Evolutionary conservation across 2,797 vertebrate genomes (phyloP).

Genomic region (Rallus crepitans): DNA sequence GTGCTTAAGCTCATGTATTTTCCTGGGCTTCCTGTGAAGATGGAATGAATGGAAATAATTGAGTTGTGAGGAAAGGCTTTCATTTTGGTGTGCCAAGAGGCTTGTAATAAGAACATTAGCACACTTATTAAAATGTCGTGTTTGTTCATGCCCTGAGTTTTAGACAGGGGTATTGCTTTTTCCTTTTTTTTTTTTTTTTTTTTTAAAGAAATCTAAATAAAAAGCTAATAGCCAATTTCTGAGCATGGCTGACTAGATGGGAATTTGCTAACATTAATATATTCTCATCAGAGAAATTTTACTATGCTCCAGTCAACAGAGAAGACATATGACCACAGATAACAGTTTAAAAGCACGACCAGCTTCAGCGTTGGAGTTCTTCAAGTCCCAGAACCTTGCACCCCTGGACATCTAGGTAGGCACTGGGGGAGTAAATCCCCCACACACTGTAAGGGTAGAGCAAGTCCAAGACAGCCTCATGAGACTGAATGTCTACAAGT

Average conservation of each 20-base stretch:
- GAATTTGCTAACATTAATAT: conserved; percentile 26
- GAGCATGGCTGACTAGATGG: conserved; percentile 6
- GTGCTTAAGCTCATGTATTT: conserved; percentile 5
- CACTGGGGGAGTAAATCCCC: not conserved
- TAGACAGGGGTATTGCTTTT: conserved; percentile 16
- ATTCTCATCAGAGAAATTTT: conserved; percentile 41
- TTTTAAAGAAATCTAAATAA: not conserved
- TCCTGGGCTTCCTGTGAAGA: not conserved
- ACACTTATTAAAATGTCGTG: conserved; percentile 52
- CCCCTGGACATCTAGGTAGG: not conserved
- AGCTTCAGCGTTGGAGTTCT: not conserved
- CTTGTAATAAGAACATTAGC: conserved; percentile 46
- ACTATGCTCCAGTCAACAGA: not conserved
- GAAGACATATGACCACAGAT: not conserved
- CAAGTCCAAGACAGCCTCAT: too few species aligned
- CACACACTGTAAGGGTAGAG: not conserved
- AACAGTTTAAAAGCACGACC: not conserved
- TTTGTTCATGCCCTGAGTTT: not conserved
- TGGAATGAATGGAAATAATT: conserved; percentile 45
- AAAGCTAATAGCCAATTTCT: conserved; percentile 54
- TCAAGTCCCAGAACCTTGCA: too few species aligned
- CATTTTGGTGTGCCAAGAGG: not conserved
- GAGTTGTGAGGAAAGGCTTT: conserved; percentile 24
- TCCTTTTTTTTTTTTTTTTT: not conserved
- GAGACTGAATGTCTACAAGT: too few species aligned